Percentiles rank a stretch among this genome's conserved stretches.
These are phyloP conservation scores for Pica pica DNA, from an alignment of 2,113 vertebrate genomes.

Conservation along the genomic window DNA sequence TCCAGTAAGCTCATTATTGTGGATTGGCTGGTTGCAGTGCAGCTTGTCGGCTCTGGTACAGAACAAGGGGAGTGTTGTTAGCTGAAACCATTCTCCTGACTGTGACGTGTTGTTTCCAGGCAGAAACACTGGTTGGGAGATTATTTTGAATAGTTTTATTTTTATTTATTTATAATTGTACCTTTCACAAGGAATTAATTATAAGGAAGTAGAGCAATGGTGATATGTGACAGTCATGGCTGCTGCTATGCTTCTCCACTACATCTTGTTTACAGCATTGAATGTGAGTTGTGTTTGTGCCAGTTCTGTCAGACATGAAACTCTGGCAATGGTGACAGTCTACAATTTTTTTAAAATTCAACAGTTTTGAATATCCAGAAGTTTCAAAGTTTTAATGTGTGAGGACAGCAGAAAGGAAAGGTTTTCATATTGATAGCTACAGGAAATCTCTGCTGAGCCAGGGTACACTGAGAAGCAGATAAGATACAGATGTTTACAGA, in stretches of 20 bases:
- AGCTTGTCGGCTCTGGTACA: background rate
- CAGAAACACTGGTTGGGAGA: background rate
- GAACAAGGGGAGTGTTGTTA: background rate
- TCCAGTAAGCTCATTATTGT: background rate
- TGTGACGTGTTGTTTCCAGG: background rate
- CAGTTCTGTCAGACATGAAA: background rate
- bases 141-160: conserved; percentile 4
- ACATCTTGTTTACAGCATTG: conserved; percentile 28
- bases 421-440: background rate
- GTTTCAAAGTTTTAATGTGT: background rate
- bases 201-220: background rate
- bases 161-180: background rate
- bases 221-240: background rate
- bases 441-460: background rate
- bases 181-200: conserved; percentile 33
- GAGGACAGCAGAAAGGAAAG: background rate
- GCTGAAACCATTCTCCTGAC: background rate
- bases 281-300: background rate
- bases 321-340: background rate
- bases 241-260: background rate
- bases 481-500: conserved; percentile 12
- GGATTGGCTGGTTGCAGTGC: background rate
- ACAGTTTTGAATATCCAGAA: background rate
- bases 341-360: background rate
- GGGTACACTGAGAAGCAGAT: background rate